Percentiles rank a stretch among this genome's conserved stretches.
These are phyloP conservation scores for Leucosticte australis DNA, from an alignment of 2,113 vertebrate species.

Conservation along the genomic window DNA sequence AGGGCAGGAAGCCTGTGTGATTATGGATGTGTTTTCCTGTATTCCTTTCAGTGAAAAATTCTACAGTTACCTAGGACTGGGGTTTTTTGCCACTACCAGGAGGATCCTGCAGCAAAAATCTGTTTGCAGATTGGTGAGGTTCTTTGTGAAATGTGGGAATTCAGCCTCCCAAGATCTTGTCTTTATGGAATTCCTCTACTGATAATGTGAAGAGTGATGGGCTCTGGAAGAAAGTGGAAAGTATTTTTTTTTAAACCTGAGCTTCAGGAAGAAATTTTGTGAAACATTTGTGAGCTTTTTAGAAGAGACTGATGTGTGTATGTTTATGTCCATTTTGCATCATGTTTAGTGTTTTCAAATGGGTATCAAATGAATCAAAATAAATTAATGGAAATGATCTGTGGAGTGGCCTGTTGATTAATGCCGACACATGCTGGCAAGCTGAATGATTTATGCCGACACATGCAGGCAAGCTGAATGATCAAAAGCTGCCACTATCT, in stretches of 20 bases:
- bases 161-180: background rate
- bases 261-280: background rate
- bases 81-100: background rate
- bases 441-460: background rate
- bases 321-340: conserved; percentile 6
- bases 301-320: background rate
- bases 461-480: background rate
- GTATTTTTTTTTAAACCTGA: background rate
- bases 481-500: background rate
- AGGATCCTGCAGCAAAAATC: background rate
- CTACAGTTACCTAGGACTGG: background rate
- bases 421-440: background rate
- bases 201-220: background rate
- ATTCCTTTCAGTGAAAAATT: background rate
- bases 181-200: background rate
- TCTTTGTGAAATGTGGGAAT: background rate
- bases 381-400: conserved; percentile 6
- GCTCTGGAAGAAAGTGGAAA: background rate
- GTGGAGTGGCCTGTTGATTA: conserved; percentile 4
- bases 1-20: background rate
- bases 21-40: conserved; percentile 4
- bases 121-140: background rate
- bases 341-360: conserved; percentile 5
- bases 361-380: conserved; percentile 4
- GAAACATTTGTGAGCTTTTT: background rate